Conservation (phyloP, 2,113 vertebrate species). For the Cebidichthys violaceus region DNA sequence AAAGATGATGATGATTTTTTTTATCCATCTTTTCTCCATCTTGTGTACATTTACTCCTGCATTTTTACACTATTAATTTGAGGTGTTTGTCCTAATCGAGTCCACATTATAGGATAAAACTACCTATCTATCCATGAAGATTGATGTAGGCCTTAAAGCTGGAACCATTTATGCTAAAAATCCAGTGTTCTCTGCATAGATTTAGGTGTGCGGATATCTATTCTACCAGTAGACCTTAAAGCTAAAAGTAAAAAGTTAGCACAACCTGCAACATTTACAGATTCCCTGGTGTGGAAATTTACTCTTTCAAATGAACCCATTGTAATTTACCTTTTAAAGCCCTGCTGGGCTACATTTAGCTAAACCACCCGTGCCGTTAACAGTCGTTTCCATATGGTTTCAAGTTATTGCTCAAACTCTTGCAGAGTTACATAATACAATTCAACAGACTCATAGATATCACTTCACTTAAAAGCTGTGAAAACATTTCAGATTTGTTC, state of each 20-base stretch:
- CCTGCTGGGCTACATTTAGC: slow-evolving; percentile 48
- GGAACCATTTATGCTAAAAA: too few species aligned
- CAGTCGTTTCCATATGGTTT: slow-evolving; percentile 67
- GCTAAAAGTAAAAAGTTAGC: neutral
- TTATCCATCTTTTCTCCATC: neutral
- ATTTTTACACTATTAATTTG: neutral
- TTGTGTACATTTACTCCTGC: neutral
- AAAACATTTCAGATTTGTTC: neutral
- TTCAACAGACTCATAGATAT: neutral
- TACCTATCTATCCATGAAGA: neutral
- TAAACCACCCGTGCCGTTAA: slow-evolving; percentile 54
- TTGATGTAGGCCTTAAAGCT: slow-evolving; percentile 8
- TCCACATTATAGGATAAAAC: neutral
- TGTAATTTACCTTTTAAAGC: slow-evolving; percentile 52
- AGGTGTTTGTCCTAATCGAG: neutral
- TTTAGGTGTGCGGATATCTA: too few species aligned
- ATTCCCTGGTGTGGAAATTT: slow-evolving; percentile 55
- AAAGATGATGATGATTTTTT: neutral
- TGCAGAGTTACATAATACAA: slow-evolving; percentile 7
- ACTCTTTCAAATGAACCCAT: slow-evolving; percentile 49
- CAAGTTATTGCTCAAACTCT: slow-evolving; percentile 33
- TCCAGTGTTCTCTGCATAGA: too few species aligned
- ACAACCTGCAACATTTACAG: slow-evolving; percentile 50
- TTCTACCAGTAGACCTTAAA: neutral
- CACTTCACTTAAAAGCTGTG: neutral